phyloP scores from a whole-genome alignment of 2,888 invertebrate genomes.

The Plebejus argus region DNA sequence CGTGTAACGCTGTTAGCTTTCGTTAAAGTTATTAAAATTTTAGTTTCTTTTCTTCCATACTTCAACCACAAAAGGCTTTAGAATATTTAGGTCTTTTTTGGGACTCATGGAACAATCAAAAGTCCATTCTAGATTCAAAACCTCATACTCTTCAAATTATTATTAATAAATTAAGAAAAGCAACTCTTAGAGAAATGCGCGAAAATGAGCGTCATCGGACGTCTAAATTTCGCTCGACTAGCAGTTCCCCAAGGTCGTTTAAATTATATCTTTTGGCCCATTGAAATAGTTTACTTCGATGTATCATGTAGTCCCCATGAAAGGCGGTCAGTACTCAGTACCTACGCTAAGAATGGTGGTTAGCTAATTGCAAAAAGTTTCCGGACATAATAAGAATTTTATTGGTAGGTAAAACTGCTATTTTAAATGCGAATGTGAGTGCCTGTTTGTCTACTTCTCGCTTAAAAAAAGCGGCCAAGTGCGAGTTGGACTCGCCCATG shows the following conservation, averaged over 20 bases:
- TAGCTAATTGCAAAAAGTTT: background rate
- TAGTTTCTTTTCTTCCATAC: too few species aligned
- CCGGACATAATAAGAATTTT: too few species aligned
- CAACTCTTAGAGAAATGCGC: background rate
- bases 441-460: too few species aligned
- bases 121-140: background rate
- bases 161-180: background rate
- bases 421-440: too few species aligned
- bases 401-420: too few species aligned
- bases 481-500: too few species aligned
- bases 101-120: background rate
- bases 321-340: background rate
- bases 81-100: background rate
- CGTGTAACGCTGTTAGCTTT: too few species aligned
- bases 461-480: too few species aligned
- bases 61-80: too few species aligned
- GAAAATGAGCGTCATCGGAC: background rate
- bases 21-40: too few species aligned
- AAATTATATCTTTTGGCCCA: background rate
- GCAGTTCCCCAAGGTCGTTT: background rate
- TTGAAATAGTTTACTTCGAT: background rate
- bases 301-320: background rate
- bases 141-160: background rate
- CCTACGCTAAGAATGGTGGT: background rate
- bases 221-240: background rate